phyloP scores from a whole-genome alignment of 2,113 vertebrate species.

The Pelvicachromis taeniatus region DNA sequence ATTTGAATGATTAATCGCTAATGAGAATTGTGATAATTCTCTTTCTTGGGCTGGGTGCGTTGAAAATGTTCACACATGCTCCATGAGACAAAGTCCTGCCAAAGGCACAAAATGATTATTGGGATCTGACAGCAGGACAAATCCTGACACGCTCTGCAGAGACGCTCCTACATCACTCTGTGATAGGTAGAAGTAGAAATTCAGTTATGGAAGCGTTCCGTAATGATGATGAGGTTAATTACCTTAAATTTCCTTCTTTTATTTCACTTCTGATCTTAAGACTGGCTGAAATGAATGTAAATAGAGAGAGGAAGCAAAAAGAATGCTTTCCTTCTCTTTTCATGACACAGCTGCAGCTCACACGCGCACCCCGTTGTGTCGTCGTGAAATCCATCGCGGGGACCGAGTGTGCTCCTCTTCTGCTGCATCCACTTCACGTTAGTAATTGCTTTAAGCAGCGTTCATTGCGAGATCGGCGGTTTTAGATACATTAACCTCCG shows the following conservation, averaged over 20 bases:
- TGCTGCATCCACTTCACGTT: slow-evolving; percentile 3
- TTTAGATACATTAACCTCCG: slow-evolving; percentile 28
- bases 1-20: not conserved
- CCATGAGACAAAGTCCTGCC: not conserved
- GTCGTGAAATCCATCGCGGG: not conserved
- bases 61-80: not conserved
- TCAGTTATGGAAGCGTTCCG: not conserved
- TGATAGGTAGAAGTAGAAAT: not conserved
- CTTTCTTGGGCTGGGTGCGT: not conserved
- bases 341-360: not conserved
- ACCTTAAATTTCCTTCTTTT: not conserved
- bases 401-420: not conserved
- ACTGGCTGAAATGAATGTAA: not conserved
- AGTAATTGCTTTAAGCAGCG: slow-evolving; percentile 32
- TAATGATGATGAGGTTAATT: not conserved
- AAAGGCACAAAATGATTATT: not conserved
- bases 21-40: not conserved
- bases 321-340: not conserved
- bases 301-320: not conserved
- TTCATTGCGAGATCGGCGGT: not conserved
- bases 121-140: not conserved
- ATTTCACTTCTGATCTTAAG: not conserved
- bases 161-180: not conserved
- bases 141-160: not conserved
- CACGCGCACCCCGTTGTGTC: not conserved